A percentile compares a stretch with the other conserved stretches of the same genome.
Evolutionary conservation across 2,113 vertebrate species (phyloP).

Genomic region (Picathartes gymnocephalus): DNA sequence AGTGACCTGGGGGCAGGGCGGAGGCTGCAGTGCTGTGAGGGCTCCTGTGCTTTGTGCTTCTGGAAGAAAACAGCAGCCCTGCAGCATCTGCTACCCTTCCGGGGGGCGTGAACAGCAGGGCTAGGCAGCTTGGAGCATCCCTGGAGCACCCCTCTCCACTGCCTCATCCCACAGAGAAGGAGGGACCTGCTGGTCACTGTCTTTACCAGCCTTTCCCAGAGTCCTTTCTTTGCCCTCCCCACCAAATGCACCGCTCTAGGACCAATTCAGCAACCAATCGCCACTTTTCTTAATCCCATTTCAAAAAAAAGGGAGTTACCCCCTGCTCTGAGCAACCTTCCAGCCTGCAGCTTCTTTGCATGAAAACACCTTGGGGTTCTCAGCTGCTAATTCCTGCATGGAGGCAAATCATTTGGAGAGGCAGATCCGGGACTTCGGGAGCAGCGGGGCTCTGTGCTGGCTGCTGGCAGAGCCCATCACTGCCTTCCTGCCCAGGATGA

Average conservation of each 20-base stretch:
- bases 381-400: accelerated
- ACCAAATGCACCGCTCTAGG: accelerated
- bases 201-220: not conserved
- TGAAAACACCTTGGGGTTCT: not conserved
- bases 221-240: not conserved
- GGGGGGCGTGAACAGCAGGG: not conserved
- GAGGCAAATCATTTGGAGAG: not conserved
- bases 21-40: not conserved
- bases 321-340: not conserved
- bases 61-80: not conserved
- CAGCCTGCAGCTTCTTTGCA: not conserved
- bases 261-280: not conserved
- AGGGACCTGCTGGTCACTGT: not conserved
- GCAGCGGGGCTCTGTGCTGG: not conserved
- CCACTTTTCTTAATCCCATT: not conserved
- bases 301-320: not conserved
- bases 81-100: not conserved
- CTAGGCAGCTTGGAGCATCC: not conserved
- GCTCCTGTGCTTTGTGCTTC: not conserved
- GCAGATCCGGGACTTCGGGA: not conserved
- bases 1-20: not conserved
- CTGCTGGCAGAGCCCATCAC: not conserved
- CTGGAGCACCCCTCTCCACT: not conserved
- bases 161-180: not conserved
- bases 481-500: not conserved